Conservation (phyloP, 2,888 invertebrate species). For the Yponomeuta malinellus region DNA sequence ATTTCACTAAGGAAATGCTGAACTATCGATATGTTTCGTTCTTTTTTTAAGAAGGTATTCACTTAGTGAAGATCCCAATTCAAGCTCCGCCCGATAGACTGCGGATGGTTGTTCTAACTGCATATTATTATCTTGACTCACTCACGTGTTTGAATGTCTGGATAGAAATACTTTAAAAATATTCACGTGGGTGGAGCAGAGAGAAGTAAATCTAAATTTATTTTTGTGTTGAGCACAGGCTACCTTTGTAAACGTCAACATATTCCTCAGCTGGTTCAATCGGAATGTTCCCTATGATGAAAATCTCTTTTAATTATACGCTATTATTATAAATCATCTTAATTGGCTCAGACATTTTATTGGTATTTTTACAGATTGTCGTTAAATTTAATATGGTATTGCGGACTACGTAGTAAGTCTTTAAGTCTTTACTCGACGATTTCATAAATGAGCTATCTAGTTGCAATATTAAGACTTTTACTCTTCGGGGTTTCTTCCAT, state of each 20-base stretch:
- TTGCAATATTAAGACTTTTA: background rate
- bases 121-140: conserved; percentile 2
- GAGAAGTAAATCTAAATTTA: background rate
- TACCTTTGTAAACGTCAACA: background rate
- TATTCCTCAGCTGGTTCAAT: background rate
- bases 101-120: background rate
- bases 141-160: background rate
- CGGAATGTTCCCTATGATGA: background rate
- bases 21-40: too few relatives aligned
- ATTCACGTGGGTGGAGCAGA: conserved; percentile 1
- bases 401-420: background rate
- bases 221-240: background rate
- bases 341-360: background rate
- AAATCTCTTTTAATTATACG: background rate
- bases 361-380: background rate
- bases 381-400: background rate
- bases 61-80: too few relatives aligned
- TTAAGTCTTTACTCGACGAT: background rate
- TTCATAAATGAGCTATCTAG: background rate
- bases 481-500: background rate
- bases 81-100: background rate
- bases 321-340: background rate
- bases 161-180: conserved; percentile 6
- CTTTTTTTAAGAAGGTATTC: too few relatives aligned
- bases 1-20: too few relatives aligned